A percentile compares a stretch with the other conserved stretches of the same genome.
Evolutionary conservation across 2,888 invertebrate species (phyloP).

Genomic region (Drosophila cognata): DNA sequence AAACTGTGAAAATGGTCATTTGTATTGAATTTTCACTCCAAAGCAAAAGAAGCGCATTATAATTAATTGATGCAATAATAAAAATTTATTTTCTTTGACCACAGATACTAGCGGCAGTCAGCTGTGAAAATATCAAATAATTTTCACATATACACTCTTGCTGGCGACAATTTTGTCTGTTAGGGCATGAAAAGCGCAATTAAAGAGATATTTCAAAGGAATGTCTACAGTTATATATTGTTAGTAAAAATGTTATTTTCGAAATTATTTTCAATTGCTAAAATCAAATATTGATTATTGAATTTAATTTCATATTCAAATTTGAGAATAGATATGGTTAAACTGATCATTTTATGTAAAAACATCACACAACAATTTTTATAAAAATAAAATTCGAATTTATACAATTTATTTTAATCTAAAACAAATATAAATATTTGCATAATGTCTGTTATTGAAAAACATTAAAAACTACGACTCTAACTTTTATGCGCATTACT

Average conservation of each 20-base stretch:
- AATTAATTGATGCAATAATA: constrained; percentile 52
- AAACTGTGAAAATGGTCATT: constrained; percentile 7
- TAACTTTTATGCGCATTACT: background rate
- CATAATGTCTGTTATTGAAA: too few species aligned
- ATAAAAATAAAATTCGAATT: too few species aligned
- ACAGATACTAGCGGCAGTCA: constrained; percentile 16
- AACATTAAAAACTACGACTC: background rate
- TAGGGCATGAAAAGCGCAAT: background rate
- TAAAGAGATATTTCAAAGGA: background rate
- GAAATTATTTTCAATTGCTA: background rate
- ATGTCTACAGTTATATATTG: background rate
- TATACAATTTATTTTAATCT: background rate
- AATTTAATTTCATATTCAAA: background rate
- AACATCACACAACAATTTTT: too few species aligned
- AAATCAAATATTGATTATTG: background rate
- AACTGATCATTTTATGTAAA: background rate
- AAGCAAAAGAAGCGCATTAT: constrained; percentile 34
- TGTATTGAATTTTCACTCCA: constrained; percentile 42
- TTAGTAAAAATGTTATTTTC: background rate
- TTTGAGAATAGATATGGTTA: background rate
- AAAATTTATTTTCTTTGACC: constrained; percentile 43
- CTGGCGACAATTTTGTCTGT: background rate
- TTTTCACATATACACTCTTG: constrained; percentile 3
- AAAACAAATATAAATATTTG: background rate
- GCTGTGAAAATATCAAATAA: constrained; percentile 10